Conservation (phyloP, 2,888 invertebrate species). For the Caenorhabditis japonica region DNA sequence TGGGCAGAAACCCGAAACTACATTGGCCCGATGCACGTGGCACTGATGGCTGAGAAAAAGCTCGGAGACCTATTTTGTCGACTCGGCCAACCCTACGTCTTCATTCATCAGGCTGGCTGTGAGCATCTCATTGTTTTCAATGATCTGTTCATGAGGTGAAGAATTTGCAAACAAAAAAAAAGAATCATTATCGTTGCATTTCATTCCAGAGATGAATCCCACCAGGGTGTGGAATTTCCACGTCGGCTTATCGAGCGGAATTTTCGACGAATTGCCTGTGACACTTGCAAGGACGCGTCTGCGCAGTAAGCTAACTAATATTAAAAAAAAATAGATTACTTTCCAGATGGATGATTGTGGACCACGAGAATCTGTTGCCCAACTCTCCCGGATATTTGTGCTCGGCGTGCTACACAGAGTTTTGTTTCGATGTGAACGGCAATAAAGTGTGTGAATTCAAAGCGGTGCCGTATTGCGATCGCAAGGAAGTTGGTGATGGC, state of each 20-base stretch:
- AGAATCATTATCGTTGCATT: background rate
- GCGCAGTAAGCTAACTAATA: constrained; percentile 59
- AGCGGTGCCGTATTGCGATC: constrained; percentile 62
- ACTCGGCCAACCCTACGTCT: constrained; percentile 86
- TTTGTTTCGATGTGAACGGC: constrained; percentile 45
- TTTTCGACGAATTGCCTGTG: constrained; percentile 56
- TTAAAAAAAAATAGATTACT: background rate
- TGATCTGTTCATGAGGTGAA: constrained; percentile 81
- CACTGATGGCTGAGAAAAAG: constrained; percentile 62
- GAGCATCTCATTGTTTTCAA: constrained; percentile 90
- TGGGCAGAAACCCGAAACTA: constrained; percentile 79
- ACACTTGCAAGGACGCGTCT: constrained; percentile 46
- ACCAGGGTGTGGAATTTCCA: constrained; percentile 27
- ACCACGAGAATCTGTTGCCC: constrained; percentile 44
- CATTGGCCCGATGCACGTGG: constrained; percentile 80
- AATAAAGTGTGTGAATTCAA: constrained; percentile 51
- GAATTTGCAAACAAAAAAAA: background rate
- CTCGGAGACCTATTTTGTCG: constrained; percentile 81
- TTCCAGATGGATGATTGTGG: constrained; percentile 57
- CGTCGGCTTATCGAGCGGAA: constrained; percentile 54
- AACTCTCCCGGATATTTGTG: constrained; percentile 53
- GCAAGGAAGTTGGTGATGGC: constrained; percentile 48
- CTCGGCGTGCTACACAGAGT: constrained; percentile 48
- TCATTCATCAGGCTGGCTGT: constrained; percentile 91
- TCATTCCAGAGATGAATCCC: constrained; percentile 31